Conservation (phyloP, 2,888 invertebrate genomes). For the Zele albiditarsus region DNA sequence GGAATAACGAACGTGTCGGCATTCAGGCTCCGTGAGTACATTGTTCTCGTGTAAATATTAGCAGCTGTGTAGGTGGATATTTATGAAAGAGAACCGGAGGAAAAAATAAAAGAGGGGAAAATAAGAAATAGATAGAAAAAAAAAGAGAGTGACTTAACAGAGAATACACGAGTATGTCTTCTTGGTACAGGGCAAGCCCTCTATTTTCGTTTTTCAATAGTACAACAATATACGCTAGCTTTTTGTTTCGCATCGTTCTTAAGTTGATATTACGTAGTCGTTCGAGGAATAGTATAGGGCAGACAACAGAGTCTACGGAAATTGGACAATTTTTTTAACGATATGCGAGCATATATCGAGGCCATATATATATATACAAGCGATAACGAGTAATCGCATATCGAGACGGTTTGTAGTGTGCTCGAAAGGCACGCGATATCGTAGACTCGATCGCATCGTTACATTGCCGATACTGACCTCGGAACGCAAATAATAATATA, state of each 20-base stretch:
- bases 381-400: conserved; percentile 40
- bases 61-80: conserved; percentile 44
- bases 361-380: conserved; percentile 11
- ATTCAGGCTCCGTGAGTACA: conserved; percentile 51
- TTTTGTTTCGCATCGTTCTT: not conserved
- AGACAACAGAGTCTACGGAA: not conserved
- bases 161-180: not conserved
- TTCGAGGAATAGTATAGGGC: not conserved
- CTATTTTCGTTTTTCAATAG: conserved; percentile 2
- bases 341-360: not conserved
- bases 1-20: conserved; percentile 59
- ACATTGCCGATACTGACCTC: conserved; percentile 42
- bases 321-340: conserved; percentile 27
- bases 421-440: conserved; percentile 40
- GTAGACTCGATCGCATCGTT: conserved; percentile 37
- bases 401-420: conserved; percentile 32
- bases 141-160: not conserved
- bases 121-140: not conserved
- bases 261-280: not conserved
- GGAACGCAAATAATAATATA: conserved; percentile 23
- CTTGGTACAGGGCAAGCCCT: not conserved
- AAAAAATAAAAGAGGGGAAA: not conserved
- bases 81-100: conserved; percentile 23
- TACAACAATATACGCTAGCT: not conserved
- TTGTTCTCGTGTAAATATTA: conserved; percentile 65